phyloP scores from a whole-genome alignment of 2,113 vertebrate species.

The Oncorhynchus keta region DNA sequence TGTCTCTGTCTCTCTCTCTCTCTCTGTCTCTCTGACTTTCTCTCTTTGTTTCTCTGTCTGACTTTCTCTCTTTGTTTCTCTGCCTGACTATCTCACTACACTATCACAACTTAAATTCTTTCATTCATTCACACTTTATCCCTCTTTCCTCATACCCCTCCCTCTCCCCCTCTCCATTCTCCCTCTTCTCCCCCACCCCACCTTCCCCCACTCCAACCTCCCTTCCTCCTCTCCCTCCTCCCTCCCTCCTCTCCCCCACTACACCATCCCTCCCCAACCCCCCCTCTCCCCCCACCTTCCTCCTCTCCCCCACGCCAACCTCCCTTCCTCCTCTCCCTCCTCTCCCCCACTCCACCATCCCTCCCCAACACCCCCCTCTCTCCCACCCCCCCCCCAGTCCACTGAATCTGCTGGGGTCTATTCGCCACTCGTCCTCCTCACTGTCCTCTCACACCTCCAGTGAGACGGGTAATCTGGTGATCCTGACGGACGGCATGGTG shows the following conservation, averaged over 20 bases:
- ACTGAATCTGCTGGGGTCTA: slow-evolving; percentile 83
- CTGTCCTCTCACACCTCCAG: slow-evolving; percentile 90
- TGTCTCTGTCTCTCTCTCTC: background rate
- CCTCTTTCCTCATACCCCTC: background rate
- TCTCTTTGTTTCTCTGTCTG: background rate
- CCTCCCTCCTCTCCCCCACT: background rate
- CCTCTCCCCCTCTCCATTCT: slow-evolving; percentile 5
- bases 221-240: background rate
- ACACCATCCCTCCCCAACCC: background rate
- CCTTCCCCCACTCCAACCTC: background rate
- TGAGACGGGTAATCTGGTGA: slow-evolving; percentile 85
- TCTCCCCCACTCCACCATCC: background rate
- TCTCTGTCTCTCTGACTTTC: background rate
- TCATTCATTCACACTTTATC: background rate
- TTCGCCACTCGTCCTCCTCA: slow-evolving; percentile 88
- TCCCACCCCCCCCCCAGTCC: slow-evolving; percentile 68
- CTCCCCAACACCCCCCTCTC: background rate
- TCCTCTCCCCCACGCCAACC: background rate
- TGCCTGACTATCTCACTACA: background rate
- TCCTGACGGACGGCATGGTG: slow-evolving; percentile 85
- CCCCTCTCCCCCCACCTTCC: slow-evolving; percentile 1
- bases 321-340: background rate
- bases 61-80: slow-evolving; percentile 21
- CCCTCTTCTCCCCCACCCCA: background rate
- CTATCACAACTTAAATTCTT: background rate